Conservation (phyloP, 2,888 invertebrate species). For the Athrips mouffetella region DNA sequence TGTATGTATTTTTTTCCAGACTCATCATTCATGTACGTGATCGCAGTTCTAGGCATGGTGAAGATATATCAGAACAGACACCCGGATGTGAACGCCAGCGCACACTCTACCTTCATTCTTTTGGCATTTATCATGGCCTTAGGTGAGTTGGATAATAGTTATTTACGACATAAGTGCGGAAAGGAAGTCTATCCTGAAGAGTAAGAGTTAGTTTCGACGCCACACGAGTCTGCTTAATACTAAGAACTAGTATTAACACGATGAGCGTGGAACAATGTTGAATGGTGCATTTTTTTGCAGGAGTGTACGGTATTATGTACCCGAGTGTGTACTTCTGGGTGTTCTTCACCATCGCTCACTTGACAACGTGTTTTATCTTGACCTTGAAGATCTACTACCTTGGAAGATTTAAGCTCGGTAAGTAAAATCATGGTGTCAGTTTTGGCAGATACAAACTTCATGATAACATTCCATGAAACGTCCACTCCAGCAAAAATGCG, state of each 20-base stretch:
- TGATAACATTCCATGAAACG: too few relatives aligned
- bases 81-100: slow-evolving; percentile 91
- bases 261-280: too few relatives aligned
- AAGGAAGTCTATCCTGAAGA: too few relatives aligned
- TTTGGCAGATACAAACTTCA: too few relatives aligned
- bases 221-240: too few relatives aligned
- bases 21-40: slow-evolving; percentile 95
- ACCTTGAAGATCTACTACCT: slow-evolving; percentile 87
- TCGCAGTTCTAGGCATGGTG: slow-evolving; percentile 90
- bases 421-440: too few relatives aligned
- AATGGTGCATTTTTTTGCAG: slow-evolving; percentile 38
- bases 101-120: slow-evolving; percentile 87
- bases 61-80: slow-evolving; percentile 93
- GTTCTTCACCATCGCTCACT: slow-evolving; percentile 83
- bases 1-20: slow-evolving; percentile 76
- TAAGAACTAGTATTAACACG: background rate
- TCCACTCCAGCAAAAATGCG: too few relatives aligned
- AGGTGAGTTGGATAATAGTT: slow-evolving; percentile 56
- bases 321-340: slow-evolving; percentile 84
- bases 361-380: slow-evolving; percentile 81
- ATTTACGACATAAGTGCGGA: too few relatives aligned
- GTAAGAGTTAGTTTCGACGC: too few relatives aligned
- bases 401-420: slow-evolving; percentile 83
- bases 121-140: slow-evolving; percentile 87
- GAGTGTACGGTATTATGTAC: slow-evolving; percentile 82